Evolutionary conservation across 2,113 vertebrate species (phyloP), one percentile per base, ranked within the genome.

Genomic region (Megatriorchis doriae): DNA sequence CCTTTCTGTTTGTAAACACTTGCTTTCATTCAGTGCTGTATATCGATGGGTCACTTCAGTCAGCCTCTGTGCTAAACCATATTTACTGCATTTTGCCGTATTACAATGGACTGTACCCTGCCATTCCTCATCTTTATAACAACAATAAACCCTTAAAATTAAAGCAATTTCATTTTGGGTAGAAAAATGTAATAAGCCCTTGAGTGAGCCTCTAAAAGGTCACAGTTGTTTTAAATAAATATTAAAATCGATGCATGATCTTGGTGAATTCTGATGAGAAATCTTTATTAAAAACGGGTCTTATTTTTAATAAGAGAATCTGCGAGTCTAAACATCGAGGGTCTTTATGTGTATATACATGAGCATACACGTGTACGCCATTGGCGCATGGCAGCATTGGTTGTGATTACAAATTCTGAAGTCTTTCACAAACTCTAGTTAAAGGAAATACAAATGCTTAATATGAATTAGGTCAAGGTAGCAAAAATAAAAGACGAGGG

Each of bases 201-300:
- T 73, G 42, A 77, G 34, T 81, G n/a, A 94, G 34, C 21, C 31
- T 90, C 48, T 93, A 75, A 96, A 97, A 97, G 79, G 95, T 96
- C 96, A 94, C 45, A 65, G 45, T 94, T 93, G 43, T 92, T 96
- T 68, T 77, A 90, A 97, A 86, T 81, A 94, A 74, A 90, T 94
- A 94, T 90, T 94, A 95, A 96, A 95, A 92, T 73, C 2, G 0
- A 38, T 86, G 61, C 16, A 5, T 42, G 36, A 77, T 81, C 93
- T 74, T 56, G 43, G 65, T 62, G 58, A 81, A 91, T 94, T 88
- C 58, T 93, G 73, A 88, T 77, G 73, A 87, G 89, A 74, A 78
- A 70, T 80, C 53, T 90, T 59, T 96, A 92, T 91, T 92, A 90
- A 94, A 94, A 87, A 34, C 2, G 26, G 34, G 14, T 66, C 43